A percentile compares a stretch with the other conserved stretches of the same genome.
phyloP scores from a whole-genome alignment of 2,888 invertebrate species.

The Trichogramma dendrolimi region DNA sequence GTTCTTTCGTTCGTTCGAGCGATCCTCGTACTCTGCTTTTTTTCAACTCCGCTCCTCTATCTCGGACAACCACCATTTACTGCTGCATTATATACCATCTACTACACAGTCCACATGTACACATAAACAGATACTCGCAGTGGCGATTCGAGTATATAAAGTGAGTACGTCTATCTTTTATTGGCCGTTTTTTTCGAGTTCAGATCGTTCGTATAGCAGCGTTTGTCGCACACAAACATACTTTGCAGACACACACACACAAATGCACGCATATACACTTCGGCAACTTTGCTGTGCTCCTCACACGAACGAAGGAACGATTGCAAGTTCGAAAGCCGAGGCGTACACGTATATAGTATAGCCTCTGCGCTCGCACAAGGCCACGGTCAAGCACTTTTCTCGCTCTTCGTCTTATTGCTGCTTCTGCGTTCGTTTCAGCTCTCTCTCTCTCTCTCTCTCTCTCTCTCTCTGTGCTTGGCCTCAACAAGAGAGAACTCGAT shows the following conservation, averaged over 20 bases:
- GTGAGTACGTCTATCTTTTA: conserved; percentile 22
- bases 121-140: too few species aligned
- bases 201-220: conserved; percentile 16
- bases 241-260: neutral
- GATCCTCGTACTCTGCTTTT: conserved; percentile 22
- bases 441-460: conserved; percentile 19
- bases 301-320: too few species aligned
- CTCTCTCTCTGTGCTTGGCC: neutral
- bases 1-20: conserved; percentile 3
- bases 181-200: conserved; percentile 29
- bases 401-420: conserved; percentile 12
- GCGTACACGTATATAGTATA: neutral
- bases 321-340: too few species aligned
- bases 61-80: conserved; percentile 29
- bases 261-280: neutral
- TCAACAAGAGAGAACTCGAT: too few species aligned
- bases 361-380: conserved; percentile 21
- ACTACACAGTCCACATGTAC: too few species aligned
- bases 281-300: too few species aligned
- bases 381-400: conserved; percentile 25
- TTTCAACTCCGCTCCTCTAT: conserved; percentile 19
- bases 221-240: neutral
- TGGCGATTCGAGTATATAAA: too few species aligned
- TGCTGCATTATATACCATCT: neutral
- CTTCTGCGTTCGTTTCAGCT: too few species aligned